Base-by-base conservation (phyloP, 37 sponge, comb jelly and placozoan species). In the Diacarnus erythraeanus region DNA sequence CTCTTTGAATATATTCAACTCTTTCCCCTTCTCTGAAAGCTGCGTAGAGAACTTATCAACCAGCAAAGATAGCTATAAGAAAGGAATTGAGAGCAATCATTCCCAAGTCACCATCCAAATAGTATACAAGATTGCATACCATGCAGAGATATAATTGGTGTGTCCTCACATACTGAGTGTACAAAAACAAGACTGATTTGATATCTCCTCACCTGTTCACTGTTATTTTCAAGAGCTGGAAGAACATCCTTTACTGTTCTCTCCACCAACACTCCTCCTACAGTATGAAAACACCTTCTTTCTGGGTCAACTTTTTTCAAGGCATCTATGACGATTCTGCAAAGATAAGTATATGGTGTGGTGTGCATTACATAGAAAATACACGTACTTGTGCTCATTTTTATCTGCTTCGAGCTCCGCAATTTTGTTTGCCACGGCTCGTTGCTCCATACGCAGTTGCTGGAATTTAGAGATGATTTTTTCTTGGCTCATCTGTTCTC, bases 251-350 rank as follows among this genome's bases (percentile, higher is more conserved):
- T 90, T 2, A 94, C 99, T 0, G 90, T 93, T 69, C 99, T 65
- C 74, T 98, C 99, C 69, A 94, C 89, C 67, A 98, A 67, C 44
- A 98, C 94, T 21, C 96, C 96, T 41, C 96, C 96, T 67, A 98
- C 87, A 72, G 90, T 77, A 25, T 94, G 81, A 58, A 94, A 98
- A 82, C 99, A 98, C 59, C 77, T 79, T 43, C 97, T 81, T 1
- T 84, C 83, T 1, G 89, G 75, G 9, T 84, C 87, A 30, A 88
- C 69, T 12, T 85, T 90, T 47, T 91, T 93, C 30, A 96, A 70
- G 2, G 91, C 66, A 2, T 91, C 92, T 1, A 96, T 71, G 23
- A 96, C 97, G 29, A 91, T 38, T n/a, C 95, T 94, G 58, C 43
- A 9, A 5, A 72, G 2, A 23, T 6, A 21, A 72, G n/a, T 22